Base-by-base conservation (phyloP, 2,797 vertebrate genomes). In the Oreonectes daqikongensis region DNA sequence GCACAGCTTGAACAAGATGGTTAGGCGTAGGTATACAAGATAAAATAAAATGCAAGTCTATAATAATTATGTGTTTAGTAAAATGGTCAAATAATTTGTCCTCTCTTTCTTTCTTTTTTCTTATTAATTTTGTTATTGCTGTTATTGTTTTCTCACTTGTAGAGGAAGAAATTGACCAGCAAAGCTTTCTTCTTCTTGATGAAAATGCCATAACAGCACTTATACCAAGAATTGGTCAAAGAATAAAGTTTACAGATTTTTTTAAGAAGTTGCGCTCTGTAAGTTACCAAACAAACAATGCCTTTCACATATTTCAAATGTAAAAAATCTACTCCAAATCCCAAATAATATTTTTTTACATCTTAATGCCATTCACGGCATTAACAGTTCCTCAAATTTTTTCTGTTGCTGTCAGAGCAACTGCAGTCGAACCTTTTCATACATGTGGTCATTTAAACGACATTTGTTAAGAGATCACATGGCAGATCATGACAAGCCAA, bases 151-250 rank as follows among this genome's bases (percentile, higher is more conserved):
- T 14, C 5, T 3, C n/a, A n/a, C 5, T 18, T 59, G 2, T 26
- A 18, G 55, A 59, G 26, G 55, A 59, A 30, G 55, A 59, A 59
- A 59, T 30, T 59, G 26, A 59, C 26, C 55, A 59, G 6, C 55
- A 59, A 59, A 59, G 26, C 26, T 59, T 59, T 28, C 55, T 59
- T 12, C 66, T 50, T 20, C 63, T 42, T 66, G 63, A 66, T 9
- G 35, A 66, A 7, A 40, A n/a, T 17, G 42, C 63, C 17, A 66
- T 66, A 40, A 40, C 35, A 40, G 63, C 63, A 66, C 63, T 66
- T 40, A 66, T 22, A 66, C 35, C 35, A 66, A 66, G 63, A 66
- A 42, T 44, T 66, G 63, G 63, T 32, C 35, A 40, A 40, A 20
- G 63, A 42, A 7, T 42, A 40, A 66, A 66, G 15, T 65, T 65